Conservation (phyloP, 2,797 vertebrate genomes). For the Masticophis lateralis region DNA sequence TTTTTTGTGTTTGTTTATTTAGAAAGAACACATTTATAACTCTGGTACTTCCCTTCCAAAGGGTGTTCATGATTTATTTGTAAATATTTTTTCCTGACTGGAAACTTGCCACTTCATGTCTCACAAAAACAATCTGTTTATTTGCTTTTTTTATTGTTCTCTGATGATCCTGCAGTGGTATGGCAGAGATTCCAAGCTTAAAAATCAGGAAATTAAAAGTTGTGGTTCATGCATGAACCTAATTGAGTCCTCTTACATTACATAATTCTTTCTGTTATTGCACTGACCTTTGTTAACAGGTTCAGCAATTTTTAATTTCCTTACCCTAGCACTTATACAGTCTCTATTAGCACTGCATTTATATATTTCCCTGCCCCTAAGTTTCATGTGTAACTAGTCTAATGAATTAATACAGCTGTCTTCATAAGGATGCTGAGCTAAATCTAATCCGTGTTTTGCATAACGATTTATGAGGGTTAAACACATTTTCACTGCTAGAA, state of each 20-base stretch:
- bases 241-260: slow-evolving; percentile 25
- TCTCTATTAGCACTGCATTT: slow-evolving; percentile 38
- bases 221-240: slow-evolving; percentile 12
- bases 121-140: not conserved
- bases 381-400: slow-evolving; percentile 50
- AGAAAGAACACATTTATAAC: slow-evolving; percentile 12
- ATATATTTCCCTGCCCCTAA: slow-evolving; percentile 45
- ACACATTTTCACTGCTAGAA: not conserved
- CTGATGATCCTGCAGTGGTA: not conserved
- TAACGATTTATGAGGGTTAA: slow-evolving; percentile 16
- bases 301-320: slow-evolving; percentile 50
- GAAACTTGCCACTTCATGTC: slow-evolving; percentile 34
- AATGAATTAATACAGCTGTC: slow-evolving; percentile 48
- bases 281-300: slow-evolving; percentile 30
- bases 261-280: slow-evolving; percentile 28
- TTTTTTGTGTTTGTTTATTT: not conserved
- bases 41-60: slow-evolving; percentile 17
- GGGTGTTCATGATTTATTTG: slow-evolving; percentile 25
- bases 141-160: slow-evolving; percentile 29
- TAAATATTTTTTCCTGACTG: slow-evolving; percentile 44
- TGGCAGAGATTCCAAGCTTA: slow-evolving; percentile 8
- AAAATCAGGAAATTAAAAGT: slow-evolving; percentile 38
- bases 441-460: slow-evolving; percentile 38
- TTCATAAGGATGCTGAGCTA: slow-evolving; percentile 27
- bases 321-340: slow-evolving; percentile 43